Evolutionary conservation across 2,888 invertebrate species (phyloP).

Genomic region (Drosophila nigricruria): DNA sequence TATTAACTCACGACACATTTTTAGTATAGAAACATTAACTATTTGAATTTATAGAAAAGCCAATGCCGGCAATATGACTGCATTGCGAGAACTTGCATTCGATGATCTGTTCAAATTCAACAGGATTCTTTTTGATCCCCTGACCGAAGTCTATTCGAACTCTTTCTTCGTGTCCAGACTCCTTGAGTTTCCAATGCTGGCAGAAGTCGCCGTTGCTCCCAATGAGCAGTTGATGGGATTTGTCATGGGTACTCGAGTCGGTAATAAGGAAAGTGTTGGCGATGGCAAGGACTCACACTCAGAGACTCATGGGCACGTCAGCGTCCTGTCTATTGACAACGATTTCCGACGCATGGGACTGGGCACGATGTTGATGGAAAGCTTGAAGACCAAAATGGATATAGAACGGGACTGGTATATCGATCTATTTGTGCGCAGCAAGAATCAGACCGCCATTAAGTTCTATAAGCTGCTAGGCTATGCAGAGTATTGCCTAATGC

Average conservation of each 20-base stretch:
- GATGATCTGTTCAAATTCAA: conserved; percentile 60
- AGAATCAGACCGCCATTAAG: conserved; percentile 38
- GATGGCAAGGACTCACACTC: not conserved
- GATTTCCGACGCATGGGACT: conserved; percentile 57
- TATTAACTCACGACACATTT: not conserved
- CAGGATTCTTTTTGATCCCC: conserved; percentile 40
- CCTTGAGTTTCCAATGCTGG: conserved; percentile 45
- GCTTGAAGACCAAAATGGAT: conserved; percentile 31
- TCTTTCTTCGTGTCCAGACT: conserved; percentile 29
- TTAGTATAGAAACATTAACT: not conserved
- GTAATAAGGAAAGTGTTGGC: not conserved
- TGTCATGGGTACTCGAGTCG: conserved; percentile 26
- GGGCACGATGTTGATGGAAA: conserved; percentile 29
- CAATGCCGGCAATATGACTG: conserved; percentile 30
- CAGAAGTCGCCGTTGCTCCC: conserved; percentile 36
- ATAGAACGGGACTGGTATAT: conserved; percentile 35
- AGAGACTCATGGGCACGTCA: conserved; percentile 49
- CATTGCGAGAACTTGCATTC: conserved; percentile 39
- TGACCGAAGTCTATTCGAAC: conserved; percentile 44
- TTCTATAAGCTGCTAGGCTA: conserved; percentile 54
- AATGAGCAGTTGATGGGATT: conserved; percentile 34
- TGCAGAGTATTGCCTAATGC: conserved; percentile 22
- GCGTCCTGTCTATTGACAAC: conserved; percentile 30
- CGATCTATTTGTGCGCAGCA: conserved; percentile 51
- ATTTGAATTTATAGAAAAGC: not conserved